Base-by-base conservation (phyloP, 2,113 vertebrate genomes). In the Pedetes capensis region DNA sequence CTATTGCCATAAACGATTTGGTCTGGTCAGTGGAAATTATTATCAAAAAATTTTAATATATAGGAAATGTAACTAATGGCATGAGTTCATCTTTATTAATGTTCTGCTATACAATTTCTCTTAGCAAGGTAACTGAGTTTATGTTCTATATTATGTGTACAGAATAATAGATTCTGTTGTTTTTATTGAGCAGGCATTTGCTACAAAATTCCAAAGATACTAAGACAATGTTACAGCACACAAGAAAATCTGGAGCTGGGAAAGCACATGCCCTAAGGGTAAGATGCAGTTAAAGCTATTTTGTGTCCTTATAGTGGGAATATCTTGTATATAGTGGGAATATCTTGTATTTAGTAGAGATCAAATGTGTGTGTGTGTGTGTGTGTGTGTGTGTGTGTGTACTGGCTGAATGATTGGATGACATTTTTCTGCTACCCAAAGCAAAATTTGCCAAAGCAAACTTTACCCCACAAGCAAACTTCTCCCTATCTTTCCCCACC, bases 171-270 rank as follows among this genome's bases (percentile, higher is more conserved):
- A 84, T 49, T 75, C 44, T 83, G 12, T 64, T 44, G 8, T 75
- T 86, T 78, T 83, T 42, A 8, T 51, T 76, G 74, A 83, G 39
- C 20, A 94, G 29, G 37, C 17, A 75, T 55, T 92, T 95, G 76
- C 42, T 90, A 90, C 3, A 95, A 85, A 93, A 79, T 86, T 49
- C 39, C 57, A 89, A 86, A 87, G 51, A 83, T 39, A 53, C 12
- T 47, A 51, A 83, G 78, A 86, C 81, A 78, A 59, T 75, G 6
- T 57, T 93, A 18, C 14, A 66, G 57, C 39, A 53, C 63, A 1
- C 49, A 72, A 55, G 87, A 89, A 85, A 82, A 79, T 42, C 0
- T 86, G 51, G 47, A 93, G 32, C 42, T 81, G 39, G 44, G 72
- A 92, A 82, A 83, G 32, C 59, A 53, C 2, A 44, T 55, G 13